Evolutionary conservation across 2,888 invertebrate species (phyloP), one percentile per base, ranked within the genome.

Genomic region (Ethmia dodecea): DNA sequence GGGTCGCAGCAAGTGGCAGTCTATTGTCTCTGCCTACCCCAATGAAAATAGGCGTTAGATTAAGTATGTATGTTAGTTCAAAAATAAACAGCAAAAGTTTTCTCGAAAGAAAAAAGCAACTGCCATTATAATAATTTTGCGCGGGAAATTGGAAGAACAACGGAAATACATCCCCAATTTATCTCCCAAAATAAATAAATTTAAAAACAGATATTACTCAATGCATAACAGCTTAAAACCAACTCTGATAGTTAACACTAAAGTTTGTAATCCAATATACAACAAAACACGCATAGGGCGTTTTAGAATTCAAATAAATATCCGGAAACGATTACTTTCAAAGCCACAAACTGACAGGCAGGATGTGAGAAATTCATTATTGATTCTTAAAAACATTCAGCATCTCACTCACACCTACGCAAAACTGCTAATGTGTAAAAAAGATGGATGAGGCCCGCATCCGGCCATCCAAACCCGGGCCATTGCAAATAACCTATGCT

Each of bases 291-390:
- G 2, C 22, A 22, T 22, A 22, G 3, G n/a, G 2, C 22, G 22
- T 22, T 22, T n/a, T 22, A 22, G 22, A 22, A 22, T n/a, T n/a
- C 3, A n/a, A 3, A 3, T 22, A 22, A 22, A n/a, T 22, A 22
- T 22, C 22, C 22, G 81, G 83, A 83, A 81, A 73, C 79, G 77
- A 83, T 83, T 80, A 75, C 78, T 83, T 78, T 76, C 73, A 73
- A 68, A 65, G 67, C 69, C 26, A 26, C 26, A 12, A 6, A 11
- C 5, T 11, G 26, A 26, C 26, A 26, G 26, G 68, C 77, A 73
- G 79, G 83, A 83, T 79, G 78, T 61, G 61, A 74, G 66, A 64
- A 67, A 71, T 64, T 70, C 74, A 76, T 79, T 79, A 78, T 78
- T 69, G 74, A 79, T 73, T 70, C 77, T n/a, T n/a, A 79, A 71